phyloP scores from a whole-genome alignment of 1,140 invertebrate species.

The Leptopilina clavipes region DNA sequence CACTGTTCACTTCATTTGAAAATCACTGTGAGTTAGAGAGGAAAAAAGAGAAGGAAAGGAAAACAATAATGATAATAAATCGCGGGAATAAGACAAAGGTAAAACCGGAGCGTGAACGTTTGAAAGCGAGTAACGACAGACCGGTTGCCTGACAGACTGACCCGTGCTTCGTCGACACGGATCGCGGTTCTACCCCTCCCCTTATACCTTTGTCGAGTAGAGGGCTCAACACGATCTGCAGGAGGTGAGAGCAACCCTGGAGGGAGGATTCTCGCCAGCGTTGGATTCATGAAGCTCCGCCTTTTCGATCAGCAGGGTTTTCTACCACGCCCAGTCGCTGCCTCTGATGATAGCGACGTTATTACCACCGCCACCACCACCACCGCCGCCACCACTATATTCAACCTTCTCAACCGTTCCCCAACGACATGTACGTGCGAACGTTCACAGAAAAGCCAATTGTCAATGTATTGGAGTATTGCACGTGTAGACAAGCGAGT shows the following conservation, averaged over 20 bases:
- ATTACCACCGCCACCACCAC: slow-evolving; percentile 40
- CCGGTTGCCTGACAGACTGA: slow-evolving; percentile 75
- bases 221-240: slow-evolving; percentile 69
- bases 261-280: no score
- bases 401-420: no score
- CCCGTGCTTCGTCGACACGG: slow-evolving; percentile 70
- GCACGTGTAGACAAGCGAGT: slow-evolving; percentile 36
- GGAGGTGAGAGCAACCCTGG: slow-evolving; percentile 61
- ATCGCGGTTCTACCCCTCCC: slow-evolving; percentile 60
- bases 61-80: slow-evolving; percentile 50
- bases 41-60: no score
- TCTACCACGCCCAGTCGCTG: slow-evolving; percentile 52
- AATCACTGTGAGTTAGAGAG: no score
- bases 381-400: no score
- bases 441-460: slow-evolving; percentile 54
- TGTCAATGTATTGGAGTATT: slow-evolving; percentile 35
- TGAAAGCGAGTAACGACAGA: slow-evolving; percentile 67
- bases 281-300: slow-evolving; percentile 57
- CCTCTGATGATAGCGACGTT: slow-evolving; percentile 49
- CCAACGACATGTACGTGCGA: slow-evolving; percentile 52
- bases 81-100: slow-evolving; percentile 49
- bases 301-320: slow-evolving; percentile 51
- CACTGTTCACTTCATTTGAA: no score
- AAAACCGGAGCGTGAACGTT: slow-evolving; percentile 55
- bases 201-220: slow-evolving; percentile 63